Percentiles rank a stretch among this genome's conserved stretches.
phyloP scores from a whole-genome alignment of 1,140 invertebrate genomes.

The Nomia melanderi region DNA sequence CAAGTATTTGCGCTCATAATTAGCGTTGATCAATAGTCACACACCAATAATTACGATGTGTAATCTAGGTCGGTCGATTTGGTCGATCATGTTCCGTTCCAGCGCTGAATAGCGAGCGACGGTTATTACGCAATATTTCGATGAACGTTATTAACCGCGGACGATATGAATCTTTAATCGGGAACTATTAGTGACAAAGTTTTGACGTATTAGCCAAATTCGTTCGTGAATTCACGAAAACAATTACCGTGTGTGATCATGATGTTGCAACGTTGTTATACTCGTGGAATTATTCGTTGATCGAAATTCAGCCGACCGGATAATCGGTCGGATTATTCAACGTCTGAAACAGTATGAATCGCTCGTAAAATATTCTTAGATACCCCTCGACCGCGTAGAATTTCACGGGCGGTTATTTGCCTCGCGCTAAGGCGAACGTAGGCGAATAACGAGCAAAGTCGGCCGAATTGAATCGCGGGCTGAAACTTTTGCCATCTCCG shows the following conservation, averaged over 20 bases:
- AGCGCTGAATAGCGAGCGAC: not conserved
- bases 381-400: not conserved
- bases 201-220: no score
- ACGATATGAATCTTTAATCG: not conserved
- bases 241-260: no score
- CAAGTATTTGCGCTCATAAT: not conserved
- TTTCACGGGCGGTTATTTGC: not conserved
- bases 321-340: no score
- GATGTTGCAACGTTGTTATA: no score
- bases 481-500: constrained; percentile 32
- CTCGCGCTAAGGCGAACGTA: not conserved
- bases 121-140: not conserved
- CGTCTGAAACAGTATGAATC: no score
- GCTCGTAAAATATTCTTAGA: not conserved
- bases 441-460: not conserved
- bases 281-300: no score
- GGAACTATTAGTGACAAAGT: no score
- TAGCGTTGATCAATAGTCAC: not conserved
- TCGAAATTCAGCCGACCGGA: no score
- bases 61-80: not conserved
- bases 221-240: no score
- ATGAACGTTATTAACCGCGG: not conserved
- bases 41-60: not conserved
- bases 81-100: not conserved
- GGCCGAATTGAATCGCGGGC: constrained; percentile 23